Evolutionary conservation across 2,888 invertebrate species (phyloP), one percentile per base, ranked within the genome.

Genomic region (Ctena decussata): DNA sequence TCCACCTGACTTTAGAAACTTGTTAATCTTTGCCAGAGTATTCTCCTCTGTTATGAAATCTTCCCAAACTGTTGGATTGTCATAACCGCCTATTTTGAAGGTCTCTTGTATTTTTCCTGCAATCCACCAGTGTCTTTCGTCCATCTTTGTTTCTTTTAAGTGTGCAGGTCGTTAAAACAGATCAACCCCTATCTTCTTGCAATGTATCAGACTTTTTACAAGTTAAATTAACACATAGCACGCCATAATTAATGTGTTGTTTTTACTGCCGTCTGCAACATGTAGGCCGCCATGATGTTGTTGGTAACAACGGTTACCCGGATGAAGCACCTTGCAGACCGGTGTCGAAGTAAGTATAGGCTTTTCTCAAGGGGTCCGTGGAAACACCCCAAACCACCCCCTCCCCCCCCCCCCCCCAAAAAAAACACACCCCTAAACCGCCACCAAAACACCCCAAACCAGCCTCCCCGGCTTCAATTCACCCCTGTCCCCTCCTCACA

Each of bases 61-160:
- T 86, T 95, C 96, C 70, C 95, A 82, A 71, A 95, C 77, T 41
- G 95, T 93, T 5, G 95, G 95, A 82, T 95, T 95, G 86, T 94
- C 95, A 90, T 92, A 94, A 53, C 94, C 94, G 24, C 94, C 94
- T 73, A 96, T 94, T 86, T 94, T 94, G 85, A 96, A 95, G 77
- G 94, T 95, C 86, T 96, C 95, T 88, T 95, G 95, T 85, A 96
- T 95, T 91, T 95, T 95, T 8, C 94, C 93, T 60, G 95, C 95
- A 39, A 96, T 95, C 96, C 96, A 96, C 96, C 96, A 96, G 89
- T 95, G 95, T 82, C 96, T 89, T 92, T 96, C 96, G 94, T 96
- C 96, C 96, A 96, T 96, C 39, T 53, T 92, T 77, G n/a, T 72
- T 41, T 41, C 0, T 53, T 35, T 30, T 57, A 1, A 30, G 32